Percentiles rank a stretch among this genome's conserved stretches.
Evolutionary conservation across 1,140 invertebrate genomes (phyloP).

Genomic region (Eupeodes corollae): DNA sequence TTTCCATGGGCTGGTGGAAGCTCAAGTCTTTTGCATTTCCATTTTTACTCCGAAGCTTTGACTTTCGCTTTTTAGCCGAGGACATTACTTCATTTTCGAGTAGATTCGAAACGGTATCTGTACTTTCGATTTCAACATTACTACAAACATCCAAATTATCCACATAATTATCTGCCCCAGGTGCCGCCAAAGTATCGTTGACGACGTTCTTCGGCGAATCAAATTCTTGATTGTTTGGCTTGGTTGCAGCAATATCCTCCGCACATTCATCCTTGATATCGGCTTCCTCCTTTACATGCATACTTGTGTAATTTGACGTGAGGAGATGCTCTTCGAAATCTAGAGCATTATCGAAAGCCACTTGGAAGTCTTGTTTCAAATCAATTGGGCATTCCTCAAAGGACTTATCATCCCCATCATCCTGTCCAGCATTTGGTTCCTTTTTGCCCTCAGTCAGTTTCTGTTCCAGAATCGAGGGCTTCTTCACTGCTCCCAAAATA

Average conservation of each 20-base stretch:
- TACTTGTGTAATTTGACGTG: conserved; percentile 10
- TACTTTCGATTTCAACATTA: conserved; percentile 33
- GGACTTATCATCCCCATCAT: conserved; percentile 28
- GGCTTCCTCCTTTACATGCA: conserved; percentile 13
- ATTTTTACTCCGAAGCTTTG: conserved; percentile 19
- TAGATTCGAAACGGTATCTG: conserved; percentile 10
- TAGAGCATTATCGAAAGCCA: conserved; percentile 21
- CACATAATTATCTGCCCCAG: conserved; percentile 17
- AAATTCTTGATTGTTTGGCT: conserved; percentile 1
- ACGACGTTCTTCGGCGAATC: not conserved
- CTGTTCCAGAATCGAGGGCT: conserved; percentile 42
- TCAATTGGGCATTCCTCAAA: conserved; percentile 29
- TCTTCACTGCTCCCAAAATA: conserved; percentile 34
- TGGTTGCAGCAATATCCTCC: not conserved
- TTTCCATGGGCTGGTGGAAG: conserved; percentile 25
- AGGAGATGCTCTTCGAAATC: conserved; percentile 16
- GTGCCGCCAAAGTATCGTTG: not conserved
- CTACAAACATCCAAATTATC: conserved; percentile 34
- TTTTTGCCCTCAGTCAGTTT: conserved; percentile 38
- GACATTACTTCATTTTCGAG: conserved; percentile 13
- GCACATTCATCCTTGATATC: conserved; percentile 4
- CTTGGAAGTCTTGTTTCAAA: conserved; percentile 29
- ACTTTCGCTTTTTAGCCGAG: conserved; percentile 10
- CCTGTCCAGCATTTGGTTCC: conserved; percentile 15
- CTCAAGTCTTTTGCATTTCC: conserved; percentile 27